These are phyloP conservation scores for Bombyx huttoni DNA, from an alignment of 2,888 invertebrate genomes.

Conservation along the genomic window DNA sequence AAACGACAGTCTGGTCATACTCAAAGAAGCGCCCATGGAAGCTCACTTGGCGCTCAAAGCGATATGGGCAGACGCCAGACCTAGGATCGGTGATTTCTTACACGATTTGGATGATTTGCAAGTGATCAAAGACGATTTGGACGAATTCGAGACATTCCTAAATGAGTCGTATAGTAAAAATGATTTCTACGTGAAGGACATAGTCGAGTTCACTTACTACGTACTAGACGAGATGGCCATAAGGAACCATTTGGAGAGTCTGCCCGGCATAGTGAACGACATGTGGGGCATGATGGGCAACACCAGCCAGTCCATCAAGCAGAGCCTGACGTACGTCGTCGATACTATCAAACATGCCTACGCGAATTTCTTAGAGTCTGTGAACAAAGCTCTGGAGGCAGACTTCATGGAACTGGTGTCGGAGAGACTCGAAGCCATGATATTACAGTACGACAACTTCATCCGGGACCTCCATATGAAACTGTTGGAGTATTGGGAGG, in stretches of 20 bases:
- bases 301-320: constrained; percentile 83
- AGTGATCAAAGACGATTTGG: constrained; percentile 80
- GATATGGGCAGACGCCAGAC: constrained; percentile 83
- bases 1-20: constrained; percentile 51
- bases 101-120: constrained; percentile 81
- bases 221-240: constrained; percentile 85
- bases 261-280: constrained; percentile 86
- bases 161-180: constrained; percentile 85
- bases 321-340: constrained; percentile 81
- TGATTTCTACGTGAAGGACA: constrained; percentile 87
- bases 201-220: constrained; percentile 78
- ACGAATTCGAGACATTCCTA: constrained; percentile 77
- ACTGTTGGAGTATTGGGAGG: constrained; percentile 76
- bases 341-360: constrained; percentile 81
- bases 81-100: constrained; percentile 77
- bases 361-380: constrained; percentile 77
- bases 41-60: constrained; percentile 76
- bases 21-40: constrained; percentile 76
- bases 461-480: constrained; percentile 82
- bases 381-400: constrained; percentile 79
- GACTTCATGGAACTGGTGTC: constrained; percentile 83
- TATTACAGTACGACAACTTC: constrained; percentile 84
- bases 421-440: constrained; percentile 76
- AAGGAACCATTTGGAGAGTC: constrained; percentile 80
- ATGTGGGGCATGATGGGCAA: constrained; percentile 90